Base-by-base conservation (phyloP, 2,888 invertebrate genomes). In the Coelinius sp. region DNA sequence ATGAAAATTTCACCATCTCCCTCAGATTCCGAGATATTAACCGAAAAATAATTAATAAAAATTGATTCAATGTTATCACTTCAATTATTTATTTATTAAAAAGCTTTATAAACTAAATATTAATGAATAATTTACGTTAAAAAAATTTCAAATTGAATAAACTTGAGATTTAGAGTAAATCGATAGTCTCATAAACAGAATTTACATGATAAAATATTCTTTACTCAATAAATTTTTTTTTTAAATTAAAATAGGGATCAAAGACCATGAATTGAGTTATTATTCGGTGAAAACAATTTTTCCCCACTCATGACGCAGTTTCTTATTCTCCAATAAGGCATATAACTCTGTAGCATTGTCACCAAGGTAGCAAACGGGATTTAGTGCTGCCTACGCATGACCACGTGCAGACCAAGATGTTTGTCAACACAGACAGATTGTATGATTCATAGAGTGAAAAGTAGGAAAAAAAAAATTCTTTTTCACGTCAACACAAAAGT, bases 341-440 rank as follows among this genome's bases (percentile, higher is more conserved):
- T 56, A 14, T 27, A 59, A 31, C 31, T 59, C 8, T 31, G 59
- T 31, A 17, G 31, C 14, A 10, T 59, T 17, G 14, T 59, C 59
- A 35, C 59, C 59, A 59, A 59, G 59, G 59, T 59, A 59, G 59
- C 59, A 17, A 59, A 59, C 59, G 59, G 31, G 59, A 59, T 59
- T 59, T 59, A 7, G 31, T 31, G 10, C 59, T 22, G 8, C 59
- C 59, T 12, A 59, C 59, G 59, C 59, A 59, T 10, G 17, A 14
- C n/a, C 59, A 59, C 59, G 59, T 59, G 59, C 35, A 59, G 20
- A 59, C n/a, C 2, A 17, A 35, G 59, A 59, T 59, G 59, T 35
- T 59, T 59, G 35, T 59, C 59, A 59, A 59, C 59, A 56, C 56
- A 59, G 59, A 59, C 59, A 17, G 59, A 59, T 59, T 31, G 17